Evolutionary conservation across 2,113 vertebrate species (phyloP), one percentile per base, ranked within the genome.

Genomic region (Mesoclemmys tuberculata): DNA sequence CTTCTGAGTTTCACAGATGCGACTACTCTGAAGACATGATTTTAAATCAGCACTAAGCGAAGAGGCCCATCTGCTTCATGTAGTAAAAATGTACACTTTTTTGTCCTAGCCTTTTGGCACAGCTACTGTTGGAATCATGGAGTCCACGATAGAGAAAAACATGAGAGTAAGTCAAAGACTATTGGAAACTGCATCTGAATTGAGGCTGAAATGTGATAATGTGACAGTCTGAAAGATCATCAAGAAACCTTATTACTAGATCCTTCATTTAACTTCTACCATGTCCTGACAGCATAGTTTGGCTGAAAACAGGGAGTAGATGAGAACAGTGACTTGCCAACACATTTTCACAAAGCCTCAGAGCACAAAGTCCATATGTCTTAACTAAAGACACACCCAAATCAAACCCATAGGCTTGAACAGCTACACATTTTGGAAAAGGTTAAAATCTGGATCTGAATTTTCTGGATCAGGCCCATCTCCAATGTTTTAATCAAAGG

Each of bases 1-100:
- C 38, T 48, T 89, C 58, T 92, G 86, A 93, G 86, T 96, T 96
- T 93, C 81, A 90, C 96, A 97, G 95, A 95, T 95, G 94, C 90
- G 29, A 92, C 93, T 52, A 93, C 55, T 93, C 84, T 87, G 48
- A 93, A 96, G 84, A 27, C 26, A 46, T 46, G 80, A 87, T 77
- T 93, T 94, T 96, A 95, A 94, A 94, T 90, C 80, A 90, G 71
- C 0, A 0, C 71, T 89, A 90, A 93, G 85, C 88, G 94, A 92
- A 90, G 85, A 87, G 83, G 51, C 90, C 55, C 93, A 94, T 97
- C 95, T 95, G 86, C 88, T 96, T 94, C 61, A 61, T 48, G 80
- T 46, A 90, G 80, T 93, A 85, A 87, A 95, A 92, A 56, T 75
- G 13, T 88, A 81, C 10, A 26, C 46, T 79, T 10, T 52, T 77